These are phyloP conservation scores for Subacronicta megacephala DNA, from an alignment of 2,888 invertebrate species.

Conservation along the genomic window DNA sequence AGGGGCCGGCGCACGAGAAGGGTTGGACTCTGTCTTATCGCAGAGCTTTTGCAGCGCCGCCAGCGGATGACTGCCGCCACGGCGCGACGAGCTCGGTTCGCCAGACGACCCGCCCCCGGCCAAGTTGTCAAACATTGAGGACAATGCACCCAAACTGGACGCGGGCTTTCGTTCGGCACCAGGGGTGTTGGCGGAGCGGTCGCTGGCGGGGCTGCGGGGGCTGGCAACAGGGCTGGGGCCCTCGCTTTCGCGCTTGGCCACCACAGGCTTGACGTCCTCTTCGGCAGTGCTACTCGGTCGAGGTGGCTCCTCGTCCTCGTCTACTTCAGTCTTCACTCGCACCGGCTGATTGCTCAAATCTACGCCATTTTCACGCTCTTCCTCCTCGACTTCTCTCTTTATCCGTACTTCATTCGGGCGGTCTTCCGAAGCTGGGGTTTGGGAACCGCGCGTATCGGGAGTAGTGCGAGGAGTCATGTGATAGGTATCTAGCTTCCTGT, in stretches of 20 bases:
- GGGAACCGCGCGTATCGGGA: conserved; percentile 91
- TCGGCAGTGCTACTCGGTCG: conserved; percentile 78
- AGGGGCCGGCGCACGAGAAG: conserved; percentile 88
- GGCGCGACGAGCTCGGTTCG: conserved; percentile 90
- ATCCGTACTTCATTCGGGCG: conserved; percentile 90
- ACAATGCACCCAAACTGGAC: conserved; percentile 94
- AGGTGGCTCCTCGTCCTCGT: conserved; percentile 90
- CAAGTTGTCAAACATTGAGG: conserved; percentile 97
- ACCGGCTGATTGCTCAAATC: conserved; percentile 84
- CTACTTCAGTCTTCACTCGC: conserved; percentile 91
- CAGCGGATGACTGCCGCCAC: conserved; percentile 95
- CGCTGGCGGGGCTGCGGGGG: conserved; percentile 94
- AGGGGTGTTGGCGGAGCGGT: conserved; percentile 93
- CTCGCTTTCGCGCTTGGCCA: conserved; percentile 88
- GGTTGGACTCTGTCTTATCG: conserved; percentile 97
- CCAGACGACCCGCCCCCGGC: conserved; percentile 89
- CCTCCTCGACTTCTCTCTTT: conserved; percentile 89
- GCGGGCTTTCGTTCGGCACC: conserved; percentile 91
- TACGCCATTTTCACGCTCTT: conserved; percentile 85
- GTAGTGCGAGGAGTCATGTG: conserved; percentile 92
- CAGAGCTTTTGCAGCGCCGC: conserved; percentile 98
- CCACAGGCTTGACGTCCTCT: conserved; percentile 78
- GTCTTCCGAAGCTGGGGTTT: conserved; percentile 90
- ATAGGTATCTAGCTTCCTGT: conserved; percentile 92
- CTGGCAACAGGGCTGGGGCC: conserved; percentile 90